A percentile compares a stretch with the other conserved stretches of the same genome.
Conservation (phyloP, 2,113 vertebrate species). For the Arizona elegans region DNA sequence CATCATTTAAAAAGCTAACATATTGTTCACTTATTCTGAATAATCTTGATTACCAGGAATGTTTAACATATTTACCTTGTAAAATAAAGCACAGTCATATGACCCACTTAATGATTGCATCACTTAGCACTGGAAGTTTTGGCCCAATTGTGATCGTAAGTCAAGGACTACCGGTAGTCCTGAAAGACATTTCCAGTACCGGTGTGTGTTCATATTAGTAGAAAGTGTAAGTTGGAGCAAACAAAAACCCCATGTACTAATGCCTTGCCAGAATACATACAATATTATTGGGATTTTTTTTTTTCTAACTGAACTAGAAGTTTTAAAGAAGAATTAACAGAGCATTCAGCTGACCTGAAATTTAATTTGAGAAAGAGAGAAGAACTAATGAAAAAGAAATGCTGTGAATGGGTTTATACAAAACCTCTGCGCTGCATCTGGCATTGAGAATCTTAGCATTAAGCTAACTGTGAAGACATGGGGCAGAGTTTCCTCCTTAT, state of each 20-base stretch:
- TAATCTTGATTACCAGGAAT: not conserved
- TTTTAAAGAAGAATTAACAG: conserved; percentile 67
- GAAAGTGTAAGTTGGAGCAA: conserved; percentile 64
- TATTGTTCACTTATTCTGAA: not conserved
- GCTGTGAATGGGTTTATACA: not conserved
- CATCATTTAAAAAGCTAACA: not conserved
- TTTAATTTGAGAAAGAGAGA: conserved; percentile 61
- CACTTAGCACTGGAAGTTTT: not conserved
- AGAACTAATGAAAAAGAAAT: conserved; percentile 57
- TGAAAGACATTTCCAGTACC: not conserved
- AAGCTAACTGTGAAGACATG: not conserved
- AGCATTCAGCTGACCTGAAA: conserved; percentile 63
- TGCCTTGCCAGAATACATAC: conserved; percentile 68
- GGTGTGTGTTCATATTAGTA: not conserved
- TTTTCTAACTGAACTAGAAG: conserved; percentile 64
- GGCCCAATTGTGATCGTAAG: not conserved
- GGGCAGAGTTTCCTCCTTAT: not conserved
- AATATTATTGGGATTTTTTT: conserved; percentile 56
- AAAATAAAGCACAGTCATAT: not conserved
- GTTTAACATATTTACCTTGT: not conserved
- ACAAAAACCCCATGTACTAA: conserved; percentile 67
- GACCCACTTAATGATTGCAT: not conserved
- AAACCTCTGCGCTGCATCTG: not conserved
- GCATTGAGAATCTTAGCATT: not conserved
- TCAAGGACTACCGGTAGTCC: no score